A percentile compares a stretch with the other conserved stretches of the same genome.
Conservation (phyloP, 2,113 vertebrate species). For the Plotosus lineatus region DNA sequence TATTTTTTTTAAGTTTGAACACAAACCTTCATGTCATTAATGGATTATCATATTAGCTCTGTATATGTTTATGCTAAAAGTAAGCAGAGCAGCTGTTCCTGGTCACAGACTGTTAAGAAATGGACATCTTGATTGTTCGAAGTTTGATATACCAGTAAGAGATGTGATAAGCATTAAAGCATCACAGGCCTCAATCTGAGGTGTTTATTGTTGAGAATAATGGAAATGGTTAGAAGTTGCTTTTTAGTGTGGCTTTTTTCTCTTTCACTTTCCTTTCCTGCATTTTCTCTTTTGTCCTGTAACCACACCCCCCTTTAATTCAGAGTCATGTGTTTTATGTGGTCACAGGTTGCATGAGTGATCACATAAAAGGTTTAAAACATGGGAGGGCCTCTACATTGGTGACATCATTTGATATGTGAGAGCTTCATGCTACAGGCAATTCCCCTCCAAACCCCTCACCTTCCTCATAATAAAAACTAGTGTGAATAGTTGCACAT, state of each 20-base stretch:
- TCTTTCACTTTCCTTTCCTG: not conserved
- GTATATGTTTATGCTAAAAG: not conserved
- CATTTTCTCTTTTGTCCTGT: not conserved
- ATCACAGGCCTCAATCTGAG: not conserved
- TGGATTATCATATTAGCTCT: not conserved
- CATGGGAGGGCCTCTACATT: constrained; percentile 26
- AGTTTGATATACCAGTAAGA: not conserved
- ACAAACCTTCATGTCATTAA: not conserved
- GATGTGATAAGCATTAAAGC: constrained; percentile 5
- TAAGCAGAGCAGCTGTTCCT: not conserved
- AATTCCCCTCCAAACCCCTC: not conserved
- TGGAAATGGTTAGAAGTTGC: not conserved
- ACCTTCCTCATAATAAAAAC: too few species aligned
- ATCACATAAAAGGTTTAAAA: constrained; percentile 38
- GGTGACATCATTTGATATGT: constrained; percentile 45
- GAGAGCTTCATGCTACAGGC: constrained; percentile 26
- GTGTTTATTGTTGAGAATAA: not conserved
- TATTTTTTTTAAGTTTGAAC: too few species aligned
- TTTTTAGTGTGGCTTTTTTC: not conserved
- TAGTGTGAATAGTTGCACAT: constrained; percentile 42
- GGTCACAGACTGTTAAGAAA: not conserved
- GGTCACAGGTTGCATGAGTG: constrained; percentile 16
- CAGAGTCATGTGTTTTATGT: constrained; percentile 7
- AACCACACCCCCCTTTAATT: not conserved
- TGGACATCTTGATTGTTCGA: not conserved